Evolutionary conservation across 2,888 invertebrate species (phyloP), one percentile per base, ranked within the genome.

Genomic region (Leptopilina drosophilae): DNA sequence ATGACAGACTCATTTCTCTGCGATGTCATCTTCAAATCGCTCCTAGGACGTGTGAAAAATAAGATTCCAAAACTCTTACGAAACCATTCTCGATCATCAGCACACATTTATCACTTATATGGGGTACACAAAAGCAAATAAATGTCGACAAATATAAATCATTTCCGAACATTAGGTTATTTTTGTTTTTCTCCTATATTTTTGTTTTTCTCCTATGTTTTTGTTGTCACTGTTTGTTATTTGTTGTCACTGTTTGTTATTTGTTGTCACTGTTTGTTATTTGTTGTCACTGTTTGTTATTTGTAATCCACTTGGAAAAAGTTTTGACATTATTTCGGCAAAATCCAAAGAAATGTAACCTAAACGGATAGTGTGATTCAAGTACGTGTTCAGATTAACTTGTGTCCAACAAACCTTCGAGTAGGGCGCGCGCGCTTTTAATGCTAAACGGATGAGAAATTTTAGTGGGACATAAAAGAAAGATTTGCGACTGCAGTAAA

Each of bases 1-100:
- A 80, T 82, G 82, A 79, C 82, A 79, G 80, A 73, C 79, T 79
- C 80, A 82, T 82, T 80, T 80, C 80, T 80, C 77, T 78, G 33
- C 77, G 67, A 73, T 62, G 82, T 82, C 80, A 75, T 76, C 69
- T 49, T 75, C 62, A 77, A 77, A 78, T 78, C 75, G 78, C 67
- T 65, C 77, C 3, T 76, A 40, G 15, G 67, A 59, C 75, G 56
- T 64, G 65, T 81, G 82, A 81, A 82, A 81, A 82, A 82, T 81
- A 73, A 80, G 77, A 40, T 42, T 67, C 66, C 67, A 76, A 77
- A 77, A 75, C 67, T 76, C 78, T 3, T 3, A 33, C 20, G 59
- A 75, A 76, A 56, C 56, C 75, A n/a, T 75, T 59, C 15, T 77
- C 77, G 77, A 76, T 78, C 77, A 78, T 77, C 76, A 69, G n/a